phyloP scores from a whole-genome alignment of 2,888 invertebrate species.

The Yponomeuta evonymella region DNA sequence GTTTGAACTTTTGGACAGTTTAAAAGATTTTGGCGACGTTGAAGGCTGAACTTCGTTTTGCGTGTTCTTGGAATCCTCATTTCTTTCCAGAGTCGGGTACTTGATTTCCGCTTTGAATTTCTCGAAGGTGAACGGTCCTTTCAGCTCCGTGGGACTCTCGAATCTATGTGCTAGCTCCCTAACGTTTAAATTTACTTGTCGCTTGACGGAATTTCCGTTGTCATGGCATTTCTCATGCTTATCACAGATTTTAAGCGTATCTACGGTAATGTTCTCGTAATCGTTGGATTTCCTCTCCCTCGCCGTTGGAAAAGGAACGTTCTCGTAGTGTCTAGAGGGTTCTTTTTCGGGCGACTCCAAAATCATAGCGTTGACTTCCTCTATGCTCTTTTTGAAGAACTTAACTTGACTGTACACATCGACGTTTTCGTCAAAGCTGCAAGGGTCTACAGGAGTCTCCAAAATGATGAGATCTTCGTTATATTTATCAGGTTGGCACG shows the following conservation, averaged over 20 bases:
- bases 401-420: slow-evolving; percentile 86
- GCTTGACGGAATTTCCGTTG: slow-evolving; percentile 53
- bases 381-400: slow-evolving; percentile 82
- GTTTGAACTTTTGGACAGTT: slow-evolving; percentile 75
- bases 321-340: slow-evolving; percentile 43
- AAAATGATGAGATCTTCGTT: slow-evolving; percentile 62
- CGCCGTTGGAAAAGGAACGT: slow-evolving; percentile 41
- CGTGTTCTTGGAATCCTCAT: slow-evolving; percentile 41
- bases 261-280: slow-evolving; percentile 60
- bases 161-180: slow-evolving; percentile 79
- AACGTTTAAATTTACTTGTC: slow-evolving; percentile 67
- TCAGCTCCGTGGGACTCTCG: slow-evolving; percentile 78
- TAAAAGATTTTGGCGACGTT: slow-evolving; percentile 75
- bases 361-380: slow-evolving; percentile 81
- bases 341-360: slow-evolving; percentile 49
- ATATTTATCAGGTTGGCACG: slow-evolving; percentile 66
- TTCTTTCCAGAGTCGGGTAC: slow-evolving; percentile 52
- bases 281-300: slow-evolving; percentile 36
- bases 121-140: slow-evolving; percentile 74
- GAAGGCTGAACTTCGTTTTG: slow-evolving; percentile 62
- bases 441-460: slow-evolving; percentile 74
- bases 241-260: slow-evolving; percentile 53
- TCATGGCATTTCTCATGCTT: slow-evolving; percentile 34
- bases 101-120: slow-evolving; percentile 64
- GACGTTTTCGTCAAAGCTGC: slow-evolving; percentile 45